Evolutionary conservation across 1,140 invertebrate genomes (phyloP).

Genomic region (Cyphomyrmex costatus): DNA sequence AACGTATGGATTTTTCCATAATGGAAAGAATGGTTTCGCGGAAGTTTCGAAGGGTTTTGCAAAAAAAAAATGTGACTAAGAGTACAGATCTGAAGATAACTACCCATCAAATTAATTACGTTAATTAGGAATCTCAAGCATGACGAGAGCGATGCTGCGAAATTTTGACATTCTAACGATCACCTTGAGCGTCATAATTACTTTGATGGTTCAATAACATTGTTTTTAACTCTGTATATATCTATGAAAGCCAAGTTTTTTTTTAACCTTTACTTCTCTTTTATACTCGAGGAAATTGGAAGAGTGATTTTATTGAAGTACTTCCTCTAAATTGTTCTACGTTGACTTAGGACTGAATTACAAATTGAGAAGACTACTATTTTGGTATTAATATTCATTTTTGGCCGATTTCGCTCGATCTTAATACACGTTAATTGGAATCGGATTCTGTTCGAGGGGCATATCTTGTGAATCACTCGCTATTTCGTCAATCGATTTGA

Average conservation of each 20-base stretch:
- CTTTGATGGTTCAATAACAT: no score
- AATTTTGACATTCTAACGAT: no score
- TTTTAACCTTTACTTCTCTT: neutral
- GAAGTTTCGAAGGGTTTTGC: no score
- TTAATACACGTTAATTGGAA: conserved; percentile 10
- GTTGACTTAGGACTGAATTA: neutral
- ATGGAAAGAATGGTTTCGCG: no score
- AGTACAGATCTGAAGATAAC: no score
- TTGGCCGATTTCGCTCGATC: neutral
- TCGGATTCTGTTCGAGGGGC: neutral
- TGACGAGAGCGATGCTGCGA: no score
- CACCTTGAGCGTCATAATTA: no score
- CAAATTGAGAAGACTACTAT: neutral
- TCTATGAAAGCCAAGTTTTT: no score
- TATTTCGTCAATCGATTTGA: conserved; percentile 29
- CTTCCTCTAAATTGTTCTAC: neutral
- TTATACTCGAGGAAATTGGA: neutral
- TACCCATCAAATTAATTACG: no score
- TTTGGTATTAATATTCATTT: neutral
- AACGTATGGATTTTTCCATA: neutral
- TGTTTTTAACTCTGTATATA: no score
- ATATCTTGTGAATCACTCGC: neutral
- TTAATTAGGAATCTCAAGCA: no score
- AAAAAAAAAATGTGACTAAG: no score
- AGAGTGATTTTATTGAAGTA: neutral